phyloP scores from a whole-genome alignment of 2,113 vertebrate species.

The Gorilla gorilla region DNA sequence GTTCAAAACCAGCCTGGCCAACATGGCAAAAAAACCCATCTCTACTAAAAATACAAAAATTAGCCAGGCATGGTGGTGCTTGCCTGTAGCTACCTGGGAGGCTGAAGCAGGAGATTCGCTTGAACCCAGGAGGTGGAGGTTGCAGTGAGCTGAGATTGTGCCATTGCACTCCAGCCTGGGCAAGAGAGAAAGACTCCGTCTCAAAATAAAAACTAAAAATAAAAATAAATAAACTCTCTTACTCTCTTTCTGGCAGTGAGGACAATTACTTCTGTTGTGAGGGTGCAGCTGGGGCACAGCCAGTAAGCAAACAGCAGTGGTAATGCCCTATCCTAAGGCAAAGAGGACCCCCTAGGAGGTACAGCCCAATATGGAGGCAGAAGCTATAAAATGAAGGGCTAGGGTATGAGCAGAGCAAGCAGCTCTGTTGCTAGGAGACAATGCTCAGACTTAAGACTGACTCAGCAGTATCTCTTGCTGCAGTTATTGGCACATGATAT shows the following conservation, averaged over 20 bases:
- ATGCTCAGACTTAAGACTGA: slow-evolving; percentile 27
- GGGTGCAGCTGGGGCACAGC: background rate
- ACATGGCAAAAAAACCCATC: too few species aligned
- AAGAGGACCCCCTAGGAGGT: background rate
- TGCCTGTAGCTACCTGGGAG: too few species aligned
- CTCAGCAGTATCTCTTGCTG: slow-evolving; percentile 60
- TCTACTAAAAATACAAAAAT: too few species aligned
- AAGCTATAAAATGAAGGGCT: background rate
- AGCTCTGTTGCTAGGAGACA: slow-evolving; percentile 62
- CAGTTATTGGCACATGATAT: slow-evolving; percentile 49
- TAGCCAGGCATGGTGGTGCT: too few species aligned
- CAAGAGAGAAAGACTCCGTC: too few species aligned
- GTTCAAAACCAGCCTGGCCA: too few species aligned
- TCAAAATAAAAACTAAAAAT: too few species aligned
- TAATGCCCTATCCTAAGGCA: background rate
- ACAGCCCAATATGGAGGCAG: background rate
- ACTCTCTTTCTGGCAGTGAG: background rate
- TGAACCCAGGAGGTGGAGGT: too few species aligned
- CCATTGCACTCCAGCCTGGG: too few species aligned
- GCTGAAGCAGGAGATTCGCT: too few species aligned
- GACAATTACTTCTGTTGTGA: background rate
- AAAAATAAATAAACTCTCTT: too few species aligned
- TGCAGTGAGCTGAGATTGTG: too few species aligned
- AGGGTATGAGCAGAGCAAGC: background rate
- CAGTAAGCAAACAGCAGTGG: background rate